phyloP scores from a whole-genome alignment of 1,140 invertebrate genomes.

The Listronotus oregonensis region DNA sequence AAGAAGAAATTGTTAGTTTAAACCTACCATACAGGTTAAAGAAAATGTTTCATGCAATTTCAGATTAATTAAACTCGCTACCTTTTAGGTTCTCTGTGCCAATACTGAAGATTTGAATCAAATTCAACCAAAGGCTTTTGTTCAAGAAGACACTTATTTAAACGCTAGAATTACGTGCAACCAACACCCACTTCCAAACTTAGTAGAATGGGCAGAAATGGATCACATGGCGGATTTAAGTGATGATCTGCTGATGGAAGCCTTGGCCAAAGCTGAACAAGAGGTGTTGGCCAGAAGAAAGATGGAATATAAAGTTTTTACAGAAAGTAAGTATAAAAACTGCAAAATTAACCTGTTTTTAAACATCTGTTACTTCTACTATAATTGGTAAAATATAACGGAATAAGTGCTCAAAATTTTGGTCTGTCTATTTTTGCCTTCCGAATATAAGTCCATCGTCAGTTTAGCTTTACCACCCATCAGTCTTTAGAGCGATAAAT shows the following conservation, averaged over 20 bases:
- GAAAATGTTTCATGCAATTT: too few species aligned
- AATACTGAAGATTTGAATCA: conserved; percentile 70
- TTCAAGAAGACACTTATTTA: conserved; percentile 85
- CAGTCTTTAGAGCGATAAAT: too few species aligned
- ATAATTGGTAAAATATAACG: too few species aligned
- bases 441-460: too few species aligned
- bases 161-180: conserved; percentile 81
- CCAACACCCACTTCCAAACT: conserved; percentile 68
- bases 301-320: conserved; percentile 78
- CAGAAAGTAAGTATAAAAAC: conserved; percentile 61
- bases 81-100: conserved; percentile 70
- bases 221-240: conserved; percentile 58
- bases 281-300: conserved; percentile 73
- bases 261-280: conserved; percentile 74
- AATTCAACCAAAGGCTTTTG: conserved; percentile 83
- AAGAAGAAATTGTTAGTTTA: too few species aligned
- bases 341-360: too few species aligned
- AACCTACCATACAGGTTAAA: too few species aligned
- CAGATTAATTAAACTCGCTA: conserved; percentile 3
- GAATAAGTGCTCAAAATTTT: too few species aligned
- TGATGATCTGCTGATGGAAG: conserved; percentile 65
- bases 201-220: conserved; percentile 68
- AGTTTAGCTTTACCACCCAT: too few species aligned
- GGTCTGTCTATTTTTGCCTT: too few species aligned
- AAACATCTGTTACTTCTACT: too few species aligned